Base-by-base conservation (phyloP, 37 sponge, comb jelly and placozoan species). In the Bolinopsis microptera region DNA sequence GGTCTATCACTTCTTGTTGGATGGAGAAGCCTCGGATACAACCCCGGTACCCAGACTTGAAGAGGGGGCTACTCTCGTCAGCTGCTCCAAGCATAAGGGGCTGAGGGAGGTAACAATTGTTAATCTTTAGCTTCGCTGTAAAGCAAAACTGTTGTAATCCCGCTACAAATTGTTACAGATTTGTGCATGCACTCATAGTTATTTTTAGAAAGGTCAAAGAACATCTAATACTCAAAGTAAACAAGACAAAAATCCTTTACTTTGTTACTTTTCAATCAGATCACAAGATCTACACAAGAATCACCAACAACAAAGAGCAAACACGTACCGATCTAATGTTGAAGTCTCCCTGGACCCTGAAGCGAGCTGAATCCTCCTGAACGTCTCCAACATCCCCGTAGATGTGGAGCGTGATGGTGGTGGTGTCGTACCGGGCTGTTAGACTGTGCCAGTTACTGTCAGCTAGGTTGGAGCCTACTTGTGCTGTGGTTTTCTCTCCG, bases 21-120 rank as follows among this genome's bases (percentile, higher is more conserved):
- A 80, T 80, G 23, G 82, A 80, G 82, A 80, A 80, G 8, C 82
- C 82, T 30, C 38, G 35, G 37, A 80, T 33, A 35, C 82, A 80
- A 22, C 82, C 82, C 38, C 82, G 35, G 82, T 23, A 80, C 32
- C 82, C 82, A n/a, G 74, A 70, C 28, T 70, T 22, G 74, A 70
- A 70, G 74, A 70, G 74, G 25, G 74, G 21, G 74, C 30, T 70
- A 5, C 2, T 28, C 26, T 22, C 74, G 2, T n/a, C 74, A 3
- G 74, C 74, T 22, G 25, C 74, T 28, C 74, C 74, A 2, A 70
- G 74, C 24, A 70, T 22, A 3, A 70, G 74, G 24, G 74, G 26
- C 74, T 70, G 74, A n/a, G 21, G 30, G 61, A 13, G 61, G 13
- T n/a, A n/a, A n/a, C n/a, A n/a, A n/a, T n/a, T n/a, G n/a, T n/a